These are phyloP conservation scores for Tachystola acroxantha DNA, from an alignment of 2,888 invertebrate species.

Conservation along the genomic window DNA sequence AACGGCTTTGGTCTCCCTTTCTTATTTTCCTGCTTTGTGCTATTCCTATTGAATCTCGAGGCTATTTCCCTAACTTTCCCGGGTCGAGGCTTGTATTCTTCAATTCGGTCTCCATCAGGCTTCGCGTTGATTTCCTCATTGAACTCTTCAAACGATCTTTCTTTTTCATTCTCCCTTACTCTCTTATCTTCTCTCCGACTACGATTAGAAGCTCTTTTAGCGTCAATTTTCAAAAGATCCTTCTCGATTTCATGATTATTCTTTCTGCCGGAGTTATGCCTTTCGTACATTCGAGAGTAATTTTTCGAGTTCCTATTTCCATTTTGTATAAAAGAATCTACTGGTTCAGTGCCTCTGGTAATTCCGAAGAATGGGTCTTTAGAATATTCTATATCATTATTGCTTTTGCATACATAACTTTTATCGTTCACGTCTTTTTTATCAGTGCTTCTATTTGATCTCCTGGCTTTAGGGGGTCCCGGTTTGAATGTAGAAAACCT, in stretches of 20 bases:
- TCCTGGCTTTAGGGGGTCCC: conserved; percentile 44
- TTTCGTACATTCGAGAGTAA: conserved; percentile 47
- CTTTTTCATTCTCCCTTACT: conserved; percentile 28
- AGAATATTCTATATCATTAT: conserved; percentile 64
- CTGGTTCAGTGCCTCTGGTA: conserved; percentile 18
- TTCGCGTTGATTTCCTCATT: conserved; percentile 21
- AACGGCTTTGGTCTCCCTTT: conserved; percentile 77
- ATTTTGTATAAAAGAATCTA: conserved; percentile 29
- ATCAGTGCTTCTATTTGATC: conserved; percentile 49
- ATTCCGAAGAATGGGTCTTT: conserved; percentile 57
- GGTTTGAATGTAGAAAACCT: conserved; percentile 54
- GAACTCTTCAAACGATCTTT: conserved; percentile 34
- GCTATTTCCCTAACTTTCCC: conserved; percentile 70
- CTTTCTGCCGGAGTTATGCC: conserved; percentile 46
- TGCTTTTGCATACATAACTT: conserved; percentile 49
- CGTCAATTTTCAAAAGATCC: conserved; percentile 15
- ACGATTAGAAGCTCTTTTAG: conserved; percentile 39
- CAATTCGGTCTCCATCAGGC: conserved; percentile 15
- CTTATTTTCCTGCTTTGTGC: conserved; percentile 38
- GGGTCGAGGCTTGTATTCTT: conserved; percentile 49
- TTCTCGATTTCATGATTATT: conserved; percentile 19
- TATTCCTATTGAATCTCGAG: conserved; percentile 59
- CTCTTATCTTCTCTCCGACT: conserved; percentile 28
- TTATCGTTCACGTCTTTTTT: conserved; percentile 31
- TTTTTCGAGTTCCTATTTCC: conserved; percentile 41